A percentile compares a stretch with the other conserved stretches of the same genome.
These are phyloP conservation scores for Pangasius macronema DNA, from an alignment of 2,797 vertebrate genomes.

Conservation along the genomic window DNA sequence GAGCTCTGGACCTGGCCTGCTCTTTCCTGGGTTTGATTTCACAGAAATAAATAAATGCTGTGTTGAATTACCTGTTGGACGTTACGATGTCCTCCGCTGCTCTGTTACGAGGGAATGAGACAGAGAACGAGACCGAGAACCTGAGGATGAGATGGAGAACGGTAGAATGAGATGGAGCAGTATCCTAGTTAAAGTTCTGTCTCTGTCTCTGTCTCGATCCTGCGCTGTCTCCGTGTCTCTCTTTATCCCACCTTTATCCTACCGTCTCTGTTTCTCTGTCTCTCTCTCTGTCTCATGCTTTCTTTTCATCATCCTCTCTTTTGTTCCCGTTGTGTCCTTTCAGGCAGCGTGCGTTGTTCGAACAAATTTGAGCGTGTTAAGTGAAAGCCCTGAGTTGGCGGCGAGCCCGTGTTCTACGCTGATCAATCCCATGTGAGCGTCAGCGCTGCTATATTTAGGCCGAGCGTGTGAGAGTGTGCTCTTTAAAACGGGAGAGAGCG, in stretches of 20 bases:
- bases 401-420: conserved; percentile 42
- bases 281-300: background rate
- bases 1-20: background rate
- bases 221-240: background rate
- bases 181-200: background rate
- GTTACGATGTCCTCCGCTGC: too few species aligned
- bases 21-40: background rate
- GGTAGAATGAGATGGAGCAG: background rate
- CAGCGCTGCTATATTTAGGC: conserved; percentile 51
- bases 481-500: background rate
- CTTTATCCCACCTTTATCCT: too few species aligned
- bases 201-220: background rate
- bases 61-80: background rate
- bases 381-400: conserved; percentile 47
- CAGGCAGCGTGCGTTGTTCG: conserved; percentile 43
- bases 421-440: conserved; percentile 54
- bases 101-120: background rate
- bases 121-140: background rate
- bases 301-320: background rate
- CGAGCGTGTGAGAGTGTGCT: background rate
- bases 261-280: background rate
- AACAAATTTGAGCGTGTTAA: conserved; percentile 57
- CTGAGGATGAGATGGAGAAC: background rate
- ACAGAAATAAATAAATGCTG: background rate
- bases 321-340: conserved; percentile 12